phyloP scores from a whole-genome alignment of 2,797 vertebrate genomes.

The Petrocephalus sullivani region DNA sequence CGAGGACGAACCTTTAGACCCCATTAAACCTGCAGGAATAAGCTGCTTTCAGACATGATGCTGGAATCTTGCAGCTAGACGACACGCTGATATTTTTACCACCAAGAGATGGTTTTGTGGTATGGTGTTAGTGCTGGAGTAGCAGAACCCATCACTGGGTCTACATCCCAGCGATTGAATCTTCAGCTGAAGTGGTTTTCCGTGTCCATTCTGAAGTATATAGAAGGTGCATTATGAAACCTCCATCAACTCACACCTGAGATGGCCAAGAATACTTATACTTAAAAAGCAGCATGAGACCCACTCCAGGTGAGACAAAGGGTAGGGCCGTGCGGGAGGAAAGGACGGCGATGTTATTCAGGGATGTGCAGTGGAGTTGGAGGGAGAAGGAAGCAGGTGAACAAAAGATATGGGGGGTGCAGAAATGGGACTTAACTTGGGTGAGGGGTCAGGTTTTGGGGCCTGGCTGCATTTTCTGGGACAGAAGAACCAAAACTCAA shows the following conservation, averaged over 20 bases:
- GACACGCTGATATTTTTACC: background rate
- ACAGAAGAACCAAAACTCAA: background rate
- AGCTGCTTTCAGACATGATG: background rate
- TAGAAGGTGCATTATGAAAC: background rate
- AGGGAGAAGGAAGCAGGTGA: background rate
- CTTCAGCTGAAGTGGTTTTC: background rate
- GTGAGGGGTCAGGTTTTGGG: background rate
- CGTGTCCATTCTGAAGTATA: background rate
- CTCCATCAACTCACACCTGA: background rate
- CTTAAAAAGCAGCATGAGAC: background rate
- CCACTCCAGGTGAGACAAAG: background rate
- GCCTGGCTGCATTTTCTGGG: background rate
- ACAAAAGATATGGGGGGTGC: background rate
- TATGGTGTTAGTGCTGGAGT: background rate
- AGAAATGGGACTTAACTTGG: too few species aligned
- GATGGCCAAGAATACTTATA: background rate
- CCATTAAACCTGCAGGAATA: background rate
- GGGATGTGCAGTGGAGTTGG: background rate
- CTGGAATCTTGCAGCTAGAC: background rate
- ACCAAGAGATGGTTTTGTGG: background rate
- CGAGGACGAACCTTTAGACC: background rate
- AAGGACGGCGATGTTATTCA: background rate
- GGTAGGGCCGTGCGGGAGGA: background rate
- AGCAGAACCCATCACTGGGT: background rate
- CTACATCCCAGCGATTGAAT: background rate